phyloP scores from a whole-genome alignment of 64 coral and sea anemone species.

The Hydrozoanthus tunicans region DNA sequence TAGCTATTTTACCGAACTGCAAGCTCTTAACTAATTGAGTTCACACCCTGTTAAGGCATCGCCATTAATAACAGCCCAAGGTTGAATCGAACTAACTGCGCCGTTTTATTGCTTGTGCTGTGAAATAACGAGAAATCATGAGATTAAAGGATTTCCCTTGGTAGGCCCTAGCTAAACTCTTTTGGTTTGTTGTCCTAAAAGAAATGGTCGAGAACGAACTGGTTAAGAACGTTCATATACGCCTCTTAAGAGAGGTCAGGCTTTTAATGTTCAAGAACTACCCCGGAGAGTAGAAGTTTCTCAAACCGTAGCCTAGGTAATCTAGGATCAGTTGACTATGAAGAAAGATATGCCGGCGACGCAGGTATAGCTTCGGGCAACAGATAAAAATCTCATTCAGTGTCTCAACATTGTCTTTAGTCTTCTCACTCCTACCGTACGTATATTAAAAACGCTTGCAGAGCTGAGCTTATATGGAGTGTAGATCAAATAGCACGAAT shows the following conservation, averaged over 20 bases:
- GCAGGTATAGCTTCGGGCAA: slow-evolving; percentile 25
- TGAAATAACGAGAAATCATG: no score
- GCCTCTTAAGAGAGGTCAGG: background rate
- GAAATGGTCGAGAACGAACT: background rate
- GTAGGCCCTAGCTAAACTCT: no score
- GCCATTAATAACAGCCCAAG: no score
- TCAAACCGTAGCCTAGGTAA: background rate
- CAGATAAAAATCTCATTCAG: slow-evolving; percentile 61
- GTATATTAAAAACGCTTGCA: slow-evolving; percentile 33
- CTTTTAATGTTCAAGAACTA: background rate
- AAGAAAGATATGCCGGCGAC: slow-evolving; percentile 1
- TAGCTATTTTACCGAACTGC: no score
- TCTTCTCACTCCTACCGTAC: slow-evolving; percentile 34
- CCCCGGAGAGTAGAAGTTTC: background rate
- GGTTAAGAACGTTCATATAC: background rate
- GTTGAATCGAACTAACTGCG: no score
- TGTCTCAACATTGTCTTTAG: slow-evolving; percentile 41
- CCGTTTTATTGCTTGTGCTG: no score
- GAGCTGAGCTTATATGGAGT: slow-evolving; percentile 7
- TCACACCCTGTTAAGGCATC: no score
- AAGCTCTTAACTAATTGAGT: no score
- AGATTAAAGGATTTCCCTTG: no score
- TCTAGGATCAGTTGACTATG: slow-evolving; percentile 13
- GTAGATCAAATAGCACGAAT: slow-evolving; percentile 37
- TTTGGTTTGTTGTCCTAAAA: no score